Conservation (phyloP, 2,113 vertebrate genomes). For the Naja naja region DNA sequence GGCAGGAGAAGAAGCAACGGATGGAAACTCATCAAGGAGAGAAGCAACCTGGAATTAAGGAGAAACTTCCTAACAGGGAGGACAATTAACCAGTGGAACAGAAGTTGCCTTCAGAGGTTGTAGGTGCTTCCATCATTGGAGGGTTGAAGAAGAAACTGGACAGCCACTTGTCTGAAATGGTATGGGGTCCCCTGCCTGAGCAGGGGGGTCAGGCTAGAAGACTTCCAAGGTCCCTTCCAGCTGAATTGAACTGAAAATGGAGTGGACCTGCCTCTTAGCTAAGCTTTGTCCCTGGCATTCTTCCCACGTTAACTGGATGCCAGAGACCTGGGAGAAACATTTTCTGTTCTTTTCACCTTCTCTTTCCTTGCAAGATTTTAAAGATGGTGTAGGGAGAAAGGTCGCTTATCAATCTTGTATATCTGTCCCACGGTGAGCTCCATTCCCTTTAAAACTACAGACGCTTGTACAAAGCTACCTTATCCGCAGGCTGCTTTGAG, state of each 20-base stretch:
- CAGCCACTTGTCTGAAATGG: background rate
- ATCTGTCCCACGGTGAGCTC: slow-evolving; percentile 44
- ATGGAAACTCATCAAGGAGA: no score
- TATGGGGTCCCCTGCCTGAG: background rate
- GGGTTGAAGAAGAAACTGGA: background rate
- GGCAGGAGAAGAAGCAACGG: no score
- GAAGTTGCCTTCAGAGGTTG: no score
- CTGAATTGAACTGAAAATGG: background rate
- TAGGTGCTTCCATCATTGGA: background rate
- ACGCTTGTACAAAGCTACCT: slow-evolving; percentile 67
- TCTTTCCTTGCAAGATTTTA: slow-evolving; percentile 32
- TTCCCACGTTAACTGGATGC: slow-evolving; percentile 9
- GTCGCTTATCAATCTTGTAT: slow-evolving; percentile 37
- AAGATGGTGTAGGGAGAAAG: slow-evolving; percentile 4
- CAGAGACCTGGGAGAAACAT: slow-evolving; percentile 11
- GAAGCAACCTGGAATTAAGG: no score
- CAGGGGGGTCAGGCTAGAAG: no score
- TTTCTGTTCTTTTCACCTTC: slow-evolving; percentile 34
- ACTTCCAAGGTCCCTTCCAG: no score
- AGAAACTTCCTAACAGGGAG: no score
- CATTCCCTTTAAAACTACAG: slow-evolving; percentile 48
- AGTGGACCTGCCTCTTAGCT: background rate
- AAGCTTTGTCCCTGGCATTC: slow-evolving; percentile 15
- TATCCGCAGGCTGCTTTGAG: slow-evolving; percentile 47
- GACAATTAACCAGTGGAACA: no score